Evolutionary conservation across 2,797 vertebrate species (phyloP).

Genomic region (Chromis chromis): DNA sequence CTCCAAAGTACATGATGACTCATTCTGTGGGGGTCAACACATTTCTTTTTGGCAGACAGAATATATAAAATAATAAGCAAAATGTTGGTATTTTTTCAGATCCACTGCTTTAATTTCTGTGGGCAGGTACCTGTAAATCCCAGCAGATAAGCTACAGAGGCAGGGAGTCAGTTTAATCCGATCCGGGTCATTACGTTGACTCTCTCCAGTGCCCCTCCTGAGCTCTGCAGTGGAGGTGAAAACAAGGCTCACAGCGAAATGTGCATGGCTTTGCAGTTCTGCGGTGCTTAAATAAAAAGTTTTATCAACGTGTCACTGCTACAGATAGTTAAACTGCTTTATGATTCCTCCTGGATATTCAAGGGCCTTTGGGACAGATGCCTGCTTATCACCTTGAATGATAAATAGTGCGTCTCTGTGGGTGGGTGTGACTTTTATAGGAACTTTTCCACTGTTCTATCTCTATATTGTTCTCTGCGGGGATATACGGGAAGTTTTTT

Average conservation of each 20-base stretch:
- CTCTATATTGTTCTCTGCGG: not conserved
- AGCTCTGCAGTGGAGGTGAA: constrained; percentile 45
- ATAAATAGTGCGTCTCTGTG: not conserved
- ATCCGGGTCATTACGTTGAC: constrained; percentile 53
- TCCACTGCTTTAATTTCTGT: constrained; percentile 39
- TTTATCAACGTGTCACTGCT: constrained; percentile 21
- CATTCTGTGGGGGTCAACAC: not conserved
- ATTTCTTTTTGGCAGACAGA: no score
- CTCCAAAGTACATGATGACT: not conserved
- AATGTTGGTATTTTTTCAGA: constrained; percentile 19
- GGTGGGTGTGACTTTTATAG: not conserved
- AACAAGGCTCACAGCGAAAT: constrained; percentile 49
- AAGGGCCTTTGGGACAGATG: not conserved
- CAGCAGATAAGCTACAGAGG: constrained; percentile 59
- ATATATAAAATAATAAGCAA: not conserved
- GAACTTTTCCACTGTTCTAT: not conserved
- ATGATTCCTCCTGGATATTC: constrained; percentile 25
- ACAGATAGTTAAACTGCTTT: constrained; percentile 33
- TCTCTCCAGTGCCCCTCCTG: constrained; percentile 31
- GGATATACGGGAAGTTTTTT: not conserved
- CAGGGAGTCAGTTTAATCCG: constrained; percentile 61
- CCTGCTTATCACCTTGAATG: constrained; percentile 20
- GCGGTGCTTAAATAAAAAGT: constrained; percentile 40
- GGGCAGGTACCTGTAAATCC: constrained; percentile 61
- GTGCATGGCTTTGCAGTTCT: constrained; percentile 49